Evolutionary conservation across 2,113 vertebrate genomes (phyloP).

Genomic region (Coracopsis vasa): DNA sequence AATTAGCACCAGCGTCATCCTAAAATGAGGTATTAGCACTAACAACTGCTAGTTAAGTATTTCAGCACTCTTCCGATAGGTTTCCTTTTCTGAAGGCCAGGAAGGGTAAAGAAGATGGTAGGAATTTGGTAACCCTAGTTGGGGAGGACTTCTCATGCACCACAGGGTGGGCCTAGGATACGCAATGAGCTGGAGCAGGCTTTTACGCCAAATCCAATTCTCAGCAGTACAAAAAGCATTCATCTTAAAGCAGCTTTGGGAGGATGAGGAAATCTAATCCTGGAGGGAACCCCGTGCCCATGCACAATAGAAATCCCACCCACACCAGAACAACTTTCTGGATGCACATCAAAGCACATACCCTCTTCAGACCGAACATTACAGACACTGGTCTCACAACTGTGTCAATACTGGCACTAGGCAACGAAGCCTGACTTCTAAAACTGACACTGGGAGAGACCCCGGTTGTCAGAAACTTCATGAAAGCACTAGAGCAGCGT

Average conservation of each 20-base stretch:
- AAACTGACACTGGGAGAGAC: neutral
- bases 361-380: neutral
- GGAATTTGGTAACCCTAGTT: neutral
- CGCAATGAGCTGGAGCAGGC: neutral
- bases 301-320: conserved; percentile 24
- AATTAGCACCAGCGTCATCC: neutral
- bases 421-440: neutral
- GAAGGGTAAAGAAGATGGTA: neutral
- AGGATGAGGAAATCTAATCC: conserved; percentile 43
- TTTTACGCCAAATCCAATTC: neutral
- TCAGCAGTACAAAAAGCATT: conserved; percentile 24
- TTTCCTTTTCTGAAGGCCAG: neutral
- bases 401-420: neutral
- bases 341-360: conserved; percentile 13
- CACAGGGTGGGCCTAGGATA: accelerated
- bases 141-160: neutral
- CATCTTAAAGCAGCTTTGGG: conserved; percentile 35
- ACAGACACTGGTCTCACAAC: neutral
- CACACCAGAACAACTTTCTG: conserved; percentile 42
- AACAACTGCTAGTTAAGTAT: neutral
- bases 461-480: neutral
- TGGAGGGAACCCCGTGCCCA: neutral
- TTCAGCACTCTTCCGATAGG: neutral
- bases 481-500: neutral
- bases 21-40: neutral